These are phyloP conservation scores for Labeo catla DNA, from an alignment of 2,113 vertebrate species.

Conservation along the genomic window DNA sequence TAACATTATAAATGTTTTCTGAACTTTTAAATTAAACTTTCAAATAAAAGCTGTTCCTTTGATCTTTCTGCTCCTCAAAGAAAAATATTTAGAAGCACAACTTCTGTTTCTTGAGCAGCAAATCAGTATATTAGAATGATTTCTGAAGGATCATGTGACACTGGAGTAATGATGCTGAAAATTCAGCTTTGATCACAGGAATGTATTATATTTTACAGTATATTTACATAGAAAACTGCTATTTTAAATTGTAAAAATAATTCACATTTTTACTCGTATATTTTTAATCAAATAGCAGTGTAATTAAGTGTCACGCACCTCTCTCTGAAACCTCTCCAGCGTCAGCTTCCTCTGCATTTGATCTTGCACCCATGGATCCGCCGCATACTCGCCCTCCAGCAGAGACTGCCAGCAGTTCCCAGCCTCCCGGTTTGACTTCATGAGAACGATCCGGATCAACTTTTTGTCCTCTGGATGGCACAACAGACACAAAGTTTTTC, in stretches of 20 bases:
- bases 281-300: not conserved
- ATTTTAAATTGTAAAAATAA: too few relatives aligned
- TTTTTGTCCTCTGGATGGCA: constrained; percentile 87
- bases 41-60: not conserved
- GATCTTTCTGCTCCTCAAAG: not conserved
- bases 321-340: constrained; percentile 93
- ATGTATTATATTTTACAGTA: too few relatives aligned
- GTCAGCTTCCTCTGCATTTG: constrained; percentile 99
- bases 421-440: constrained; percentile 93
- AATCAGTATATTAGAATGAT: not conserved
- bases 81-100: not conserved
- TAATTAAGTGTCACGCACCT: constrained; percentile 73
- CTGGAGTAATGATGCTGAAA: too few relatives aligned
- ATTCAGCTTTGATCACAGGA: too few relatives aligned
- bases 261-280: too few relatives aligned
- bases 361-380: constrained; percentile 94
- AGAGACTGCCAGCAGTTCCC: constrained; percentile 96
- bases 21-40: too few relatives aligned
- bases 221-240: too few relatives aligned
- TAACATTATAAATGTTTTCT: too few relatives aligned
- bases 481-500: not conserved
- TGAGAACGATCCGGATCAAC: constrained; percentile 90
- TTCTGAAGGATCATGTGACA: too few relatives aligned
- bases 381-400: constrained; percentile 89
- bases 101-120: not conserved